Evolutionary conservation across 2,888 invertebrate genomes (phyloP).

Genomic region (Dolichopus griseipennis): DNA sequence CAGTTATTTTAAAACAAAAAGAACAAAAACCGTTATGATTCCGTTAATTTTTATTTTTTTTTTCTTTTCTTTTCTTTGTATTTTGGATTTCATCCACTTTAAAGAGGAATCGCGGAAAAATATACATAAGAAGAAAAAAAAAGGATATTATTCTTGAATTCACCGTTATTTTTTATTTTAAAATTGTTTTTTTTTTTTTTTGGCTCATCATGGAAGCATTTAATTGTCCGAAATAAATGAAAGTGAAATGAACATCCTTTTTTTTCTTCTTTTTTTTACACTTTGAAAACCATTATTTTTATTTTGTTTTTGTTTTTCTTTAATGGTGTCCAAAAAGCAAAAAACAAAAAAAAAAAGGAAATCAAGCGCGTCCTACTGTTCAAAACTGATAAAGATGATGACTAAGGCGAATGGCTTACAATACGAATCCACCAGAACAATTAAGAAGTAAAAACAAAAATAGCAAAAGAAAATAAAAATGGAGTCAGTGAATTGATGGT

Average conservation of each 20-base stretch:
- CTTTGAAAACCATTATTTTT: neutral
- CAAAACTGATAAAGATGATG: neutral
- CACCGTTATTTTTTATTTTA: neutral
- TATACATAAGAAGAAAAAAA: neutral
- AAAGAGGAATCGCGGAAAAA: too few relatives aligned
- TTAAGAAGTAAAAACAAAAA: neutral
- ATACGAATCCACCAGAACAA: too few relatives aligned
- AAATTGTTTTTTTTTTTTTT: neutral
- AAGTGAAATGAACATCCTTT: constrained; percentile 6
- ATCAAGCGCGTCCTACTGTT: neutral
- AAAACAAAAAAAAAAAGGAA: too few relatives aligned
- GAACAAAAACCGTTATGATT: too few relatives aligned
- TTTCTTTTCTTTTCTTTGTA: too few relatives aligned
- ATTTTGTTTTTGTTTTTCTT: neutral
- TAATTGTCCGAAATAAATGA: constrained; percentile 6
- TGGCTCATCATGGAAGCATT: neutral
- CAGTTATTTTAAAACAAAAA: too few relatives aligned
- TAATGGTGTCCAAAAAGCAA: neutral
- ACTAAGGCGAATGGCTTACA: too few relatives aligned
- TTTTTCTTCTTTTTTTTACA: neutral
- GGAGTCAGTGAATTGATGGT: neutral
- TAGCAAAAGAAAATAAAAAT: neutral
- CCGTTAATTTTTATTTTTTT: too few relatives aligned
- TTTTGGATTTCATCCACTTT: too few relatives aligned
- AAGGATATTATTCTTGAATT: neutral